Evolutionary conservation across 2,888 invertebrate genomes (phyloP).

Genomic region (Mechanitis messenoides): DNA sequence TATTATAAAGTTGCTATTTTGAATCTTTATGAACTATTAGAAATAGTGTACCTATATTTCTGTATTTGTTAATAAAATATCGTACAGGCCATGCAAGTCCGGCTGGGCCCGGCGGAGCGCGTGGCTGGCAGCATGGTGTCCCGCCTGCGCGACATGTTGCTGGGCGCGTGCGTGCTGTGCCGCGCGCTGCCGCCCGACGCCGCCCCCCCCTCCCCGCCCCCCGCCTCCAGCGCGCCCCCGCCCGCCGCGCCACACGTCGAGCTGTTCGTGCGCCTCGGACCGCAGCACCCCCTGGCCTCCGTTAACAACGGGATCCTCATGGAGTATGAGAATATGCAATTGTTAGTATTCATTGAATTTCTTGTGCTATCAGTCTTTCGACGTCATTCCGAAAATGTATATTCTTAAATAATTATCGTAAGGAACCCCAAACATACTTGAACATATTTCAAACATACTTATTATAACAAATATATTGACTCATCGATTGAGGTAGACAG

Average conservation of each 20-base stretch:
- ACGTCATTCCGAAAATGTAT: too few species aligned
- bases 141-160: conserved; percentile 77
- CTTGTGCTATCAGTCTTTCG: background rate
- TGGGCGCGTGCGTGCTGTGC: conserved; percentile 67
- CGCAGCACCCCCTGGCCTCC: conserved; percentile 79
- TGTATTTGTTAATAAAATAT: too few species aligned
- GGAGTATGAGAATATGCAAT: conserved; percentile 75
- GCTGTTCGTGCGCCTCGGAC: conserved; percentile 81
- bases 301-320: conserved; percentile 82
- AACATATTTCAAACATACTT: too few species aligned
- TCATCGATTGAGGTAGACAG: too few species aligned
- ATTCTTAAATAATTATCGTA: too few species aligned
- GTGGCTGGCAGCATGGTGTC: conserved; percentile 68
- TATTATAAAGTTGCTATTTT: too few species aligned
- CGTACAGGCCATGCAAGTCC: conserved; percentile 73
- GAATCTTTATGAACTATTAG: too few species aligned
- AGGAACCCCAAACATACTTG: too few species aligned
- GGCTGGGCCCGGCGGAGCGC: conserved; percentile 76
- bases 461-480: too few species aligned
- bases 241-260: conserved; percentile 76
- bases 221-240: conserved; percentile 23
- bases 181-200: conserved; percentile 49
- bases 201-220: conserved; percentile 38
- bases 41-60: too few species aligned
- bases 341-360: conserved; percentile 40